Base-by-base conservation (phyloP, 2,797 vertebrate species). In the Micrastur ruficollis region DNA sequence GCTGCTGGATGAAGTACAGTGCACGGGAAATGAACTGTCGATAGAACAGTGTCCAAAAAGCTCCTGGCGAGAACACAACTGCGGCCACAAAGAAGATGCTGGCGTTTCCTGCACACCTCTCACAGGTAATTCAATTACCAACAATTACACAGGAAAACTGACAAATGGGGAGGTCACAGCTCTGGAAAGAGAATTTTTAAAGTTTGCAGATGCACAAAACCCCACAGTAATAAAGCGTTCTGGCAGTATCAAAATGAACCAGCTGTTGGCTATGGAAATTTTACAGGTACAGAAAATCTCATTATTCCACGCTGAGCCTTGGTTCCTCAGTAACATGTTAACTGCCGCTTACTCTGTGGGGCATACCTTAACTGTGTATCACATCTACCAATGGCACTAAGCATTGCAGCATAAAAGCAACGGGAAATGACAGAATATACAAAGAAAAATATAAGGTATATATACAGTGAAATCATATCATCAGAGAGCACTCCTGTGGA, bases 21-120 rank as follows among this genome's bases (percentile, higher is more conserved):
- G 99, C 95, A 99, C 99, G 0, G 99, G 99, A 85, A 99, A 99
- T 36, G 99, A 99, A 92, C 98, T 99, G 21, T 99, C 99, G 3
- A 97, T 99, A 97, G 99, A 99, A 44, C 99, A 99, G 89, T 99
- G 99, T 96, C 97, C 98, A 38, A 99, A 99, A 97, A 98, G 97
- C 34, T 93, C 98, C 71, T 99, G 99, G 99, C 98, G 98, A 70
- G 98, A 99, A 62, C 99, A 99, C 96, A 99, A 99, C 98, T 99
- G 99, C 50, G 98, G 98, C 74, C 99, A 99, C 96, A 98, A 97
- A 36, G 99, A 99, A 97, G 99, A 99, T 62, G 99, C 99, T 27
- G 99, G 99, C 0, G 99, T 99, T 65, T 99, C 99, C 93, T 99
- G 99, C 84, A 98, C 89, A 42, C 98, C 99, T 56, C 98, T 99